Evolutionary conservation across 2,888 invertebrate genomes (phyloP).

Genomic region (Stratiomys singularior): DNA sequence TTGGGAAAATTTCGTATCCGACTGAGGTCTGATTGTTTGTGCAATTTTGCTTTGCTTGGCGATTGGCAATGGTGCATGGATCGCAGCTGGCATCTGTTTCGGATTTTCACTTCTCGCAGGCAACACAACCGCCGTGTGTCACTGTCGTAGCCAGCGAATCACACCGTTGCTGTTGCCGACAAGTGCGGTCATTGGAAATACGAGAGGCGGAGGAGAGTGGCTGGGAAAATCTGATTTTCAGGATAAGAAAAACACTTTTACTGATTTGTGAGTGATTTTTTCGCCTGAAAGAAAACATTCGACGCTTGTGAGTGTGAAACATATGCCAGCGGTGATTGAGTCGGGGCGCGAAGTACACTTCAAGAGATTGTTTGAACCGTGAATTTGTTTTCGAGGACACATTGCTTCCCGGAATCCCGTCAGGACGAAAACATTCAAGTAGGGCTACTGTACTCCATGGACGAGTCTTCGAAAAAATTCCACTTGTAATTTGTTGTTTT

Average conservation of each 20-base stretch:
- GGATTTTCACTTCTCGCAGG: slow-evolving; percentile 14
- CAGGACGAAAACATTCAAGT: no score
- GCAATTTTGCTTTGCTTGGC: background rate
- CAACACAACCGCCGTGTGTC: background rate
- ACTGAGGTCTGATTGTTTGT: background rate
- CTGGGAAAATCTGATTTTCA: background rate
- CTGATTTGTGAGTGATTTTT: slow-evolving; percentile 22
- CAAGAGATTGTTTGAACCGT: background rate
- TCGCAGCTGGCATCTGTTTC: slow-evolving; percentile 23
- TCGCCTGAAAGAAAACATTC: slow-evolving; percentile 32
- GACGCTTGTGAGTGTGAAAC: slow-evolving; percentile 7
- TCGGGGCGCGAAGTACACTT: background rate
- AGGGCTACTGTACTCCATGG: no score
- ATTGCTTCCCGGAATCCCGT: no score
- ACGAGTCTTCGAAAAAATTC: no score
- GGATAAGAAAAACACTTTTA: slow-evolving; percentile 29
- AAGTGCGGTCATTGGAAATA: background rate
- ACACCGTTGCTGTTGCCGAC: background rate
- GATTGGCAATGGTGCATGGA: background rate
- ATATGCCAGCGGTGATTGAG: slow-evolving; percentile 19
- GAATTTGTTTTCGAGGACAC: background rate
- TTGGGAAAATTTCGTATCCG: background rate
- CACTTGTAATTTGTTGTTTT: no score
- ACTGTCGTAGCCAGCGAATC: background rate
- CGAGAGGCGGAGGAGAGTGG: background rate